A percentile compares a stretch with the other conserved stretches of the same genome.
These are phyloP conservation scores for Allophyes oxyacanthae DNA, from an alignment of 2,888 invertebrate species.

Conservation along the genomic window DNA sequence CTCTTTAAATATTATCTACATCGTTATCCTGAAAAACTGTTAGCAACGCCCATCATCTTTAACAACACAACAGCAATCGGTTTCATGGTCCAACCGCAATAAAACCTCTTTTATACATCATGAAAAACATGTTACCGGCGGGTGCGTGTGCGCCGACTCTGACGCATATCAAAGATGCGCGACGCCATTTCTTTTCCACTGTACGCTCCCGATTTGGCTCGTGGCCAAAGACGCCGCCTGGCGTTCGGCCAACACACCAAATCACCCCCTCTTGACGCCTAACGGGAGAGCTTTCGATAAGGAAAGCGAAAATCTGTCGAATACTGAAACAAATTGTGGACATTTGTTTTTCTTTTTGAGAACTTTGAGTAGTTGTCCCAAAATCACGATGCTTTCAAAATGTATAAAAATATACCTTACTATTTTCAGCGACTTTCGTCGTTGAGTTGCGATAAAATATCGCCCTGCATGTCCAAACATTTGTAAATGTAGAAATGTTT, in stretches of 20 bases:
- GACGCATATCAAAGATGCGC: conserved; percentile 89
- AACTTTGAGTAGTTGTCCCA: too few species aligned
- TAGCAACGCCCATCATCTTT: conserved; percentile 25
- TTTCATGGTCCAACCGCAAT: conserved; percentile 57
- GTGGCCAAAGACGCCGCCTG: conserved; percentile 84
- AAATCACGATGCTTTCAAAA: too few species aligned
- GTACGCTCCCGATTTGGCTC: conserved; percentile 80
- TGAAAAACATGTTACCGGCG: conserved; percentile 61
- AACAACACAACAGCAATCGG: conserved; percentile 39
- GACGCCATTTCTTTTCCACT: conserved; percentile 86
- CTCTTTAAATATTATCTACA: conserved; percentile 9
- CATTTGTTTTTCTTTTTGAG: too few species aligned
- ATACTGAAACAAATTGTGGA: neutral
- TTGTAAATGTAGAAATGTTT: too few species aligned
- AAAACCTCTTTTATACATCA: conserved; percentile 63
- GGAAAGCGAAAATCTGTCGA: conserved; percentile 50
- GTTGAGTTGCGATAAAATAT: too few species aligned
- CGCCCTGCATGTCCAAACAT: too few species aligned
- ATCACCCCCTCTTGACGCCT: conserved; percentile 75
- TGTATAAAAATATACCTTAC: too few species aligned
- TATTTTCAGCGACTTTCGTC: too few species aligned
- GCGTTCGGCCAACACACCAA: conserved; percentile 78
- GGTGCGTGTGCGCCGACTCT: conserved; percentile 79
- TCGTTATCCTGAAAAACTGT: conserved; percentile 12
- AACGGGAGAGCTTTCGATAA: conserved; percentile 58